These are phyloP conservation scores for Ennomos fuscantarius DNA, from an alignment of 2,888 invertebrate species.

Conservation along the genomic window DNA sequence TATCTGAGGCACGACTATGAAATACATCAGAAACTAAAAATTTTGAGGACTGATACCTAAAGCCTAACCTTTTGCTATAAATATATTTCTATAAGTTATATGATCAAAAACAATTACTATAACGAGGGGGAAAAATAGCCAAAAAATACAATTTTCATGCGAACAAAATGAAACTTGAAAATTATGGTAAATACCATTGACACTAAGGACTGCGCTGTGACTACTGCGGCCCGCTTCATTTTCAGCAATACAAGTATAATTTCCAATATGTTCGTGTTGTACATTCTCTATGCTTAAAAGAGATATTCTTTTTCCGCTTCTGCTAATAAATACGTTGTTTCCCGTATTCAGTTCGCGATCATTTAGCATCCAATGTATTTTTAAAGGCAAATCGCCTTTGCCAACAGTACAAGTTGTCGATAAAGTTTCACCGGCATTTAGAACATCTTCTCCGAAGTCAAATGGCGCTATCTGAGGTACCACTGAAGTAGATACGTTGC, in stretches of 20 bases:
- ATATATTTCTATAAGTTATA: neutral
- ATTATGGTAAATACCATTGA: slow-evolving; percentile 85
- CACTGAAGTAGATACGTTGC: slow-evolving; percentile 67
- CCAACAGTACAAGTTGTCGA: slow-evolving; percentile 88
- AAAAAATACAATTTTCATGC: slow-evolving; percentile 13
- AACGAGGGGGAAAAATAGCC: neutral
- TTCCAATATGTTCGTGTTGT: slow-evolving; percentile 84
- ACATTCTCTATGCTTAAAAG: slow-evolving; percentile 85
- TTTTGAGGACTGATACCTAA: neutral
- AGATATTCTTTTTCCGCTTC: slow-evolving; percentile 65
- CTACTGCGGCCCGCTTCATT: slow-evolving; percentile 87
- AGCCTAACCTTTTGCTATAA: neutral
- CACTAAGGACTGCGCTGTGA: slow-evolving; percentile 86
- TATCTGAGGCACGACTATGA: slow-evolving; percentile 88
- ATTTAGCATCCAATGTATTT: slow-evolving; percentile 89
- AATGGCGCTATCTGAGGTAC: slow-evolving; percentile 90
- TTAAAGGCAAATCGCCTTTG: slow-evolving; percentile 89
- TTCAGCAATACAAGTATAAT: slow-evolving; percentile 86
- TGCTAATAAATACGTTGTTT: slow-evolving; percentile 38
- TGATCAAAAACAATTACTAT: neutral
- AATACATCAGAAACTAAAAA: neutral
- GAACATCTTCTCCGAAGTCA: slow-evolving; percentile 89
- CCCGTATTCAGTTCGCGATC: slow-evolving; percentile 74
- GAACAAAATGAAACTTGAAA: slow-evolving; percentile 22
- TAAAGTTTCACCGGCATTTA: slow-evolving; percentile 90